Conservation (phyloP, 2,888 invertebrate genomes). For the Nectonema munidae region DNA sequence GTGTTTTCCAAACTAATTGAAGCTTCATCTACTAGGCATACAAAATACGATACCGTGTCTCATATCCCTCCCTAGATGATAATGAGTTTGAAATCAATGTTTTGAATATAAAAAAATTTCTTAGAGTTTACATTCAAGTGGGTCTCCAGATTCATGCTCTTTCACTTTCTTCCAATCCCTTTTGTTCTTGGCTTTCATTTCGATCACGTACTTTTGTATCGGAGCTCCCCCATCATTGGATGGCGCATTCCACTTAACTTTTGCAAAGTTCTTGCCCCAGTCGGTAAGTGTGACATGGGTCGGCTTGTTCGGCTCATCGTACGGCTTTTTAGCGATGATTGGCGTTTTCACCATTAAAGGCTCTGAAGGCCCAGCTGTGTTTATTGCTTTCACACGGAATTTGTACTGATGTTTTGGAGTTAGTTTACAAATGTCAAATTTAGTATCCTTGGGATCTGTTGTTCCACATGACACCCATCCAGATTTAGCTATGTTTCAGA, state of each 20-base stretch:
- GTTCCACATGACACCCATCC: constrained; percentile 10
- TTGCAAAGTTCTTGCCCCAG: constrained; percentile 83
- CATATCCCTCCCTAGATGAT: too few species aligned
- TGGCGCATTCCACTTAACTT: constrained; percentile 65
- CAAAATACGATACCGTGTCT: too few species aligned
- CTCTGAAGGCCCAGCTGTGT: constrained; percentile 27
- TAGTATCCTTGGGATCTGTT: not conserved
- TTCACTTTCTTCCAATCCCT: constrained; percentile 15
- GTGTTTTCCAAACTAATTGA: too few species aligned
- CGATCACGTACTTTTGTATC: constrained; percentile 65
- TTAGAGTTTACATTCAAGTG: constrained; percentile 6
- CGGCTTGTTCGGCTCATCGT: constrained; percentile 58
- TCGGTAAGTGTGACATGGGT: constrained; percentile 55
- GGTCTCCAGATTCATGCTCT: not conserved
- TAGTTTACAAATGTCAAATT: constrained; percentile 16
- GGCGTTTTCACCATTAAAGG: constrained; percentile 25
- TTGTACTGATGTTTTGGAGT: constrained; percentile 24
- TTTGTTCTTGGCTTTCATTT: constrained; percentile 41
- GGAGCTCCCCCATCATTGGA: constrained; percentile 72
- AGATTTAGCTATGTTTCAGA: constrained; percentile 7
- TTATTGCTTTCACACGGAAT: constrained; percentile 29
- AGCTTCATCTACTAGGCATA: too few species aligned
- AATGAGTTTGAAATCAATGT: too few species aligned
- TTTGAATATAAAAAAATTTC: too few species aligned
- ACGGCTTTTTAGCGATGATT: constrained; percentile 28